Conservation (phyloP, 2,797 vertebrate species). For the Phataginus tricuspis region DNA sequence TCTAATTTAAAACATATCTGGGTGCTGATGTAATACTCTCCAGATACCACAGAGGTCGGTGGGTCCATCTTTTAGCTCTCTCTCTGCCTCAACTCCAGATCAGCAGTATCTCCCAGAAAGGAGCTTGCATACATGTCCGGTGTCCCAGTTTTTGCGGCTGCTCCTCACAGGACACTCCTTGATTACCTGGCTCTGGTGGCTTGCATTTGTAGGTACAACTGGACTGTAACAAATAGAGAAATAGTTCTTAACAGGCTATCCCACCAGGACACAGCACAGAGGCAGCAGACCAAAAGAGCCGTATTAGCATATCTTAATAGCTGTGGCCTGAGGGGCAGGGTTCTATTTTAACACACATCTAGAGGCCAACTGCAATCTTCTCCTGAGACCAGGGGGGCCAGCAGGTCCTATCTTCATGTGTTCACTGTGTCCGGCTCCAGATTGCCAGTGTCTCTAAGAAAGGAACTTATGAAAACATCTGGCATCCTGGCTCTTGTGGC, state of each 20-base stretch:
- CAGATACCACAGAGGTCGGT: neutral
- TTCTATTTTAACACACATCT: neutral
- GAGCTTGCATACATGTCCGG: neutral
- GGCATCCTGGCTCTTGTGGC: neutral
- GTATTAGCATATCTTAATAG: neutral
- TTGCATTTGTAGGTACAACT: neutral
- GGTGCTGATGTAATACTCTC: neutral
- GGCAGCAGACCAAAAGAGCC: neutral
- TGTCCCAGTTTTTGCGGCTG: neutral
- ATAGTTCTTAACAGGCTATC: neutral
- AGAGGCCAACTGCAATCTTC: neutral
- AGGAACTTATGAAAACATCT: neutral
- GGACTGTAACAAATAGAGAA: neutral
- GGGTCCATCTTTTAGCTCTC: neutral
- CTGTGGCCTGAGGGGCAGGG: neutral
- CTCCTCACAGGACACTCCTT: neutral
- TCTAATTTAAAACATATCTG: neutral
- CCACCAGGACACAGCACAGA: neutral
- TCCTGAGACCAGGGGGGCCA: neutral
- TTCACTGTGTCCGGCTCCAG: neutral
- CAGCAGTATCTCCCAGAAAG: neutral
- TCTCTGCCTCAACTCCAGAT: neutral
- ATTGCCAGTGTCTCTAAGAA: neutral
- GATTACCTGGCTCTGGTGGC: neutral
- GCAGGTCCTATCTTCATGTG: neutral